Conservation (phyloP, 1,140 invertebrate species). For the Papilio helenus region DNA sequence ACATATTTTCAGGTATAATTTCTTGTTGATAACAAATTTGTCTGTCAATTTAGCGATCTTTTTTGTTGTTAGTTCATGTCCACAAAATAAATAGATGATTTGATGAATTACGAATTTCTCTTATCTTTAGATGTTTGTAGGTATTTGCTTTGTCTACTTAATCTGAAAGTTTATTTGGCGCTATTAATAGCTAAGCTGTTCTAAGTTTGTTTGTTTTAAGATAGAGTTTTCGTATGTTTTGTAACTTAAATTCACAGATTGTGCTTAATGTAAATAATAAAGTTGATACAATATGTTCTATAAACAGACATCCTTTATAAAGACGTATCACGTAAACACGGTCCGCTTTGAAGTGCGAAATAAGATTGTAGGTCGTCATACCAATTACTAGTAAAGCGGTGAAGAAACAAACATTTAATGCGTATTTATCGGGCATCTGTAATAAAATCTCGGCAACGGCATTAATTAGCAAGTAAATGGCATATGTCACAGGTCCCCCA, state of each 20-base stretch:
- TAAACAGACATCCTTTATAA: neutral
- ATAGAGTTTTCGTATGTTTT: neutral
- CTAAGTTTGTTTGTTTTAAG: neutral
- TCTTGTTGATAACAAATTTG: no score
- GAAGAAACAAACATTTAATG: constrained; percentile 27
- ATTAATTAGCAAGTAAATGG: constrained; percentile 71
- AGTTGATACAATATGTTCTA: neutral
- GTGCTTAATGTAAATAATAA: neutral
- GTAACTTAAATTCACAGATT: neutral
- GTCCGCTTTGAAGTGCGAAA: constrained; percentile 16
- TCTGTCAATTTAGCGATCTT: no score
- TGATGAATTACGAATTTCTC: neutral
- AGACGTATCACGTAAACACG: constrained; percentile 9
- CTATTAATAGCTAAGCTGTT: neutral
- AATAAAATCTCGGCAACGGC: constrained; percentile 43
- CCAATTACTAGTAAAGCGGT: constrained; percentile 33
- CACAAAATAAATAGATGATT: no score
- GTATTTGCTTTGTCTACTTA: neutral
- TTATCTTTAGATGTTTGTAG: neutral
- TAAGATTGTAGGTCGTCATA: constrained; percentile 13
- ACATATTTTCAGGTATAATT: no score
- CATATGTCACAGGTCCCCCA: constrained; percentile 72
- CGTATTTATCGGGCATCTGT: constrained; percentile 24
- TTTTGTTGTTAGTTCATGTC: no score
- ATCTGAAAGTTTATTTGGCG: neutral